A percentile compares a stretch with the other conserved stretches of the same genome.
These are phyloP conservation scores for Sanderia malayensis DNA, from an alignment of 30 jellyfish, hydroid and myxozoan genomes.

Conservation along the genomic window DNA sequence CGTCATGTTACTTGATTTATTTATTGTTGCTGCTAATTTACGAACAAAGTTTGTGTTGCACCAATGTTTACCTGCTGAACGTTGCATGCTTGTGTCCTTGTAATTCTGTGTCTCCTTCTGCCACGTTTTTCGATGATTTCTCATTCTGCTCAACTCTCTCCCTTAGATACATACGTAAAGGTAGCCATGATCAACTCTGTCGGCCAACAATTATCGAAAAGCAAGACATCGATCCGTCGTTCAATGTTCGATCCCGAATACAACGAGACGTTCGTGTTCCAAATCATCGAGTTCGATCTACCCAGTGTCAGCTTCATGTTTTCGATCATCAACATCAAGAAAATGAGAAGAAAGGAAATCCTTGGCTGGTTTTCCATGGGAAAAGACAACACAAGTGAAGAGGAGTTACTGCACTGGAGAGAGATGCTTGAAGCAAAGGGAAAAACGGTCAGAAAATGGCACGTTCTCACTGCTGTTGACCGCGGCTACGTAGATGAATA, in stretches of 20 bases:
- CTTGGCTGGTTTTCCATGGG: conserved; percentile 98
- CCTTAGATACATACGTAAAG: conserved; percentile 91
- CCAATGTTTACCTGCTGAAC: too few species aligned
- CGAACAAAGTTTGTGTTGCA: too few species aligned
- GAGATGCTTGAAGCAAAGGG: conserved; percentile 97
- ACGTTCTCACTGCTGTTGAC: conserved; percentile 81
- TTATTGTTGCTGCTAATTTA: too few species aligned
- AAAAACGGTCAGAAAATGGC: conserved; percentile 93
- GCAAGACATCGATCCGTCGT: conserved; percentile 97
- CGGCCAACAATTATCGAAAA: conserved; percentile 95
- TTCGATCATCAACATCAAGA: conserved; percentile 80
- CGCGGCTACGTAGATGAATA: conserved; percentile 79
- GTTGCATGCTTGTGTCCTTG: too few species aligned
- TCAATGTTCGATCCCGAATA: conserved; percentile 97
- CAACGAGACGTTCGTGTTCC: conserved; percentile 95
- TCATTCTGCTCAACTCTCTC: too few species aligned
- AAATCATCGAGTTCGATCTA: conserved; percentile 90
- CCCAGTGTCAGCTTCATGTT: conserved; percentile 97
- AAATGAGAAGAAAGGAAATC: conserved; percentile 93
- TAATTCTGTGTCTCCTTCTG: too few species aligned
- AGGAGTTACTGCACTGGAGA: conserved; percentile 90
- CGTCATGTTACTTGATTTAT: too few species aligned
- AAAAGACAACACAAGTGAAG: conserved; percentile 92
- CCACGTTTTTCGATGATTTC: too few species aligned
- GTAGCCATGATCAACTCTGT: conserved; percentile 94